These are phyloP conservation scores for Hipparchia sbordonii DNA, from an alignment of 2,888 invertebrate genomes.

Conservation along the genomic window DNA sequence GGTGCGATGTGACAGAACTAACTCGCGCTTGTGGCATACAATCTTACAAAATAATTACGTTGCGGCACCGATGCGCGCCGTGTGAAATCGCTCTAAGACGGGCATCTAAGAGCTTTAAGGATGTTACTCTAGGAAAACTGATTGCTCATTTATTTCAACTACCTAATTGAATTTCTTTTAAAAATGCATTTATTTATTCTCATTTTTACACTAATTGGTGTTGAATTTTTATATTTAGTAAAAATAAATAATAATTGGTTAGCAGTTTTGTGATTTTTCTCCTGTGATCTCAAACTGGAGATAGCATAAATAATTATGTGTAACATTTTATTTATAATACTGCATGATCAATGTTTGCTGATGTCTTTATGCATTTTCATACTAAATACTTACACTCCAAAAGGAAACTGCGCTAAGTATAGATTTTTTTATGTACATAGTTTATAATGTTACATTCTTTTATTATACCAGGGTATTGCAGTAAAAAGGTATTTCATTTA, in stretches of 20 bases:
- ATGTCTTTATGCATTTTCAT: constrained; percentile 15
- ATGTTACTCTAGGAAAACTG: constrained; percentile 65
- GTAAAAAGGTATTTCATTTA: neutral
- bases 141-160: constrained; percentile 68
- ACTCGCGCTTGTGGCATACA: no score
- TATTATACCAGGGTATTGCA: neutral
- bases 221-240: constrained; percentile 29
- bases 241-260: constrained; percentile 10
- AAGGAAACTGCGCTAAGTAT: constrained; percentile 1
- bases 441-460: neutral
- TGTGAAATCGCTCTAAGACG: constrained; percentile 36
- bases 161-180: constrained; percentile 45
- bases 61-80: no score
- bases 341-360: constrained; percentile 35
- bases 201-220: constrained; percentile 30
- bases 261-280: constrained; percentile 24
- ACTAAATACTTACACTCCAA: neutral
- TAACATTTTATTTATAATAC: constrained; percentile 28
- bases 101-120: constrained; percentile 75
- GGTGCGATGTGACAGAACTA: no score
- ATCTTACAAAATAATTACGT: no score
- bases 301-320: neutral
- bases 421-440: neutral
- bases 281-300: constrained; percentile 22
- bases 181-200: constrained; percentile 64